These are phyloP conservation scores for Xenentodon cancila DNA, from an alignment of 2,797 vertebrate species.

Conservation along the genomic window DNA sequence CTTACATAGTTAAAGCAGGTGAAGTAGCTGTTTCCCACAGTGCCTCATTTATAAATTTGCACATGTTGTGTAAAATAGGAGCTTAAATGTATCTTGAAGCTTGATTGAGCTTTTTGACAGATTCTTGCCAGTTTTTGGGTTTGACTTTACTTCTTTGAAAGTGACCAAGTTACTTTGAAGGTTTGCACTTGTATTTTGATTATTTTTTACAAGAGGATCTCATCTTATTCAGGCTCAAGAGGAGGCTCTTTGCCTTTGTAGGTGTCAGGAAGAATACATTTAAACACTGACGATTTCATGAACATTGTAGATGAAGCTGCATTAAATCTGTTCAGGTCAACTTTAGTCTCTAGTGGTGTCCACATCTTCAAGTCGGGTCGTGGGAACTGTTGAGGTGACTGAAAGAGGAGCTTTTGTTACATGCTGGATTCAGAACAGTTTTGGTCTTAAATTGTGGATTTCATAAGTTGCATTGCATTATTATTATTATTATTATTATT, in stretches of 20 bases:
- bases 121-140: conserved; percentile 25
- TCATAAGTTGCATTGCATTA: too few relatives aligned
- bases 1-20: too few relatives aligned
- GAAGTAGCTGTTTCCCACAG: conserved; percentile 25
- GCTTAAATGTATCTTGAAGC: neutral
- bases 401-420: conserved; percentile 20
- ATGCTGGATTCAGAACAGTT: neutral
- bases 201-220: neutral
- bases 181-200: conserved; percentile 38
- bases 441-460: conserved; percentile 10
- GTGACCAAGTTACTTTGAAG: conserved; percentile 39
- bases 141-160: conserved; percentile 32
- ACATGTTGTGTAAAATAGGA: conserved; percentile 26
- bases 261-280: neutral
- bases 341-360: neutral
- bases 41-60: conserved; percentile 31
- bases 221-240: conserved; percentile 13
- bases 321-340: conserved; percentile 20
- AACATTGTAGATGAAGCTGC: neutral
- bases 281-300: neutral
- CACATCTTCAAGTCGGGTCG: too few relatives aligned
- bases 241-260: conserved; percentile 37
- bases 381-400: too few relatives aligned
- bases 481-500: too few relatives aligned
- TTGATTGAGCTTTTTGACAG: neutral